Base-by-base conservation (phyloP, 2,113 vertebrate genomes). In the Datnioides undecimradiatus region DNA sequence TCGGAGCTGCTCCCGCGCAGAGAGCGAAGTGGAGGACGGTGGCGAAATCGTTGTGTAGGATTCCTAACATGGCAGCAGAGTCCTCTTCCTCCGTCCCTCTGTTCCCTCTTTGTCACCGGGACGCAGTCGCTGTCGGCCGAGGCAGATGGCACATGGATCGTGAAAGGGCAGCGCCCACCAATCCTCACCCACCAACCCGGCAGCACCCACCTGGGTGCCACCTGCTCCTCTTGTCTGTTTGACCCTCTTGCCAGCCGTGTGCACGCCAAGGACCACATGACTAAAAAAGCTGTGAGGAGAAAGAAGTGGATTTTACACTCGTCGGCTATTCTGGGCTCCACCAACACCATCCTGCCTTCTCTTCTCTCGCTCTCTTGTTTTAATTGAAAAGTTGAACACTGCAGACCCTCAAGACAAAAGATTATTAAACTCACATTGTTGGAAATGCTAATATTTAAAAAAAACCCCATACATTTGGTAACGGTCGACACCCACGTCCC, bases 151-250 rank as follows among this genome's bases (percentile, higher is more conserved):
- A 60, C 51, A 60, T 87, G 87, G 88, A 83, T 84, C 19, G 85
- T 88, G 79, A 91, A 91, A 93, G 93, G 92, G 88, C 93, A 93
- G 85, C 51, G 60, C 90, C 85, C 90, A 82, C 85, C 88, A 78
- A 73, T 91, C 74, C 79, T 69, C 76, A 62, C 71, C 81, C 79
- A 62, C 78, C 84, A 78, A 72, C 82, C 71, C 69, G 13, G 82
- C 83, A 79, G 83, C 89, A 93, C 93, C 95, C 94, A 94, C 94
- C 95, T 94, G 93, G 89, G 91, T 86, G 92, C 95, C 96, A 96
- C 96, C 96, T 97, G 96, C 94, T 96, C 93, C 88, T 88, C 46
- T 84, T 91, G 88, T 95, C 93, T 93, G 94, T 94, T 94, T 95
- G 94, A 89, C 91, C 87, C 71, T 86, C 64, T 52, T 83, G 88